These are phyloP conservation scores for Syngnathoides biaculeatus DNA, from an alignment of 2,113 vertebrate genomes.

Conservation along the genomic window DNA sequence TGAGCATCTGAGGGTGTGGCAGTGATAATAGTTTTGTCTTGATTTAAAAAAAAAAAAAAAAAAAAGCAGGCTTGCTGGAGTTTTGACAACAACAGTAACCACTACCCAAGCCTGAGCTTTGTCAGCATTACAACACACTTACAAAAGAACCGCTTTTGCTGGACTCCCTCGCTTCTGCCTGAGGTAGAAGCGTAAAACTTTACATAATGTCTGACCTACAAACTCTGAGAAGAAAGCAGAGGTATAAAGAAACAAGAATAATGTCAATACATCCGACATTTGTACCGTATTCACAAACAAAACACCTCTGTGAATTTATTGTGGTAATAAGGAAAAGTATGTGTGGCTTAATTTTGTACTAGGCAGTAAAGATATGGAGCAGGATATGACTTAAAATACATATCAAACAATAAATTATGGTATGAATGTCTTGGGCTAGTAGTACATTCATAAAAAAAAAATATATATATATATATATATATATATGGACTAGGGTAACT, in stretches of 20 bases:
- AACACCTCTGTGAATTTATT: slow-evolving; percentile 6
- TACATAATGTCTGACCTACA: slow-evolving; percentile 22
- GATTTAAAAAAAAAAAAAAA: slow-evolving; percentile 31
- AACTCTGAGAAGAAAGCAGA: not conserved
- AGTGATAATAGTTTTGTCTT: slow-evolving; percentile 26
- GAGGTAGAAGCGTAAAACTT: slow-evolving; percentile 14
- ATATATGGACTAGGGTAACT: not conserved
- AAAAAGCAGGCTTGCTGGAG: slow-evolving; percentile 36
- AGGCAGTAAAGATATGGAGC: slow-evolving; percentile 7
- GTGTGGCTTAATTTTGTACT: not conserved
- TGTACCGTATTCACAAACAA: not conserved
- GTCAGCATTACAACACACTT: slow-evolving; percentile 24
- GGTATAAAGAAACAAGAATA: not conserved
- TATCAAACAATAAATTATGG: not conserved
- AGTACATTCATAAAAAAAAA: not conserved
- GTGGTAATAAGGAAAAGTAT: slow-evolving; percentile 30
- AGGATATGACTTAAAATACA: not conserved
- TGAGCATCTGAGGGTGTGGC: not conserved
- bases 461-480: too few relatives aligned
- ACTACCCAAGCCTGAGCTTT: slow-evolving; percentile 38
- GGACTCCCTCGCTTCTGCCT: slow-evolving; percentile 12
- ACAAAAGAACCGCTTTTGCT: slow-evolving; percentile 29
- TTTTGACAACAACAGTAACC: slow-evolving; percentile 21
- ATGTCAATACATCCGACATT: not conserved
- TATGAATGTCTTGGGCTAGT: not conserved